Base-by-base conservation (phyloP, 1,140 invertebrate genomes). In the Saccostrea glomerata region DNA sequence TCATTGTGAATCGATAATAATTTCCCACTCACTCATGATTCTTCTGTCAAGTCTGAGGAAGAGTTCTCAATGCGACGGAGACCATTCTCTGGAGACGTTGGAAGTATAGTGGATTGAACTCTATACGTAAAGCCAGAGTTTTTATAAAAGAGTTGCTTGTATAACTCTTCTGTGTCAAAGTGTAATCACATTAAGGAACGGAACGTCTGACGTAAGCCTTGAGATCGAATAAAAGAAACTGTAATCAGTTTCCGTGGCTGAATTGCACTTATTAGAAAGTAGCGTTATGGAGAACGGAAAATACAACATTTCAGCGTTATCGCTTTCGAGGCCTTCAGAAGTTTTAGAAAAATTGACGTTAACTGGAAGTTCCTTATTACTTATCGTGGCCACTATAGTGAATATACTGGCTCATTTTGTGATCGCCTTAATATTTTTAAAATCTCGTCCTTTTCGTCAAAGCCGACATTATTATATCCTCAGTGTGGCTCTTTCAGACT, bases 381-480 rank as follows among this genome's bases (percentile, higher is more conserved):
- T 94, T 15, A 88, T 93, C 23, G 40, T 89, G 5, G 82, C 93
- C 30, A 90, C 91, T 54, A 73, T 92, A 0, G 56, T 91, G 9
- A 93, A 92, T 0, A n/a, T 94, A 15, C 88, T 91, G n/a, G 92
- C 91, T 17, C 93, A 94, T 88, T 88, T 90, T 23, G 88, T 89
- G 0, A 91, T 94, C 13, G 89, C 92, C 23, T 77, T 91, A 1
- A 94, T 94, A 91, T 92, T 94, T 63, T 84, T 91, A n/a, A 82
- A 91, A 20, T 91, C 89, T 82, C 87, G 86, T 30, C 91, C 88
- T 15, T 85, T 94, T 36, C 85, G 93, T 54, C 90, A 90, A 86
- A 93, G 93, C 83, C 91, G 92, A 84, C 93, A 94, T 86, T 92
- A 92, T 20, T 94, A 92, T 90, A 92, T 94, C 36, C 90, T 92